Percentiles rank a stretch among this genome's conserved stretches.
These are phyloP conservation scores for Siderastrea radians DNA, from an alignment of 92 coral and sea anemone species.

Conservation along the genomic window DNA sequence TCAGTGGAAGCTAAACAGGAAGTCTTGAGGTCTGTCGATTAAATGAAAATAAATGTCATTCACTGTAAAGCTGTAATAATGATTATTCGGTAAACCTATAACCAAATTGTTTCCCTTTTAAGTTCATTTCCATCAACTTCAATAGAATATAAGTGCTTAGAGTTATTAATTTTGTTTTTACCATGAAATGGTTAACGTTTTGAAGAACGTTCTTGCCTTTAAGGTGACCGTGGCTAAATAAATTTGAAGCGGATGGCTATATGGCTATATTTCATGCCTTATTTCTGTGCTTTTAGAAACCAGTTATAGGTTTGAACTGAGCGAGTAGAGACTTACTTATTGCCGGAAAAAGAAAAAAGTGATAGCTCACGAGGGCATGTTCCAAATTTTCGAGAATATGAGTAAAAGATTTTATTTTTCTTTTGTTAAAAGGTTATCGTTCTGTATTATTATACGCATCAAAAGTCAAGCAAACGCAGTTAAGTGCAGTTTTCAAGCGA, in stretches of 20 bases:
- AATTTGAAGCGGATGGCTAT: no score
- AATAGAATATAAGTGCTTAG: neutral
- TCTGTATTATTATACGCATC: neutral
- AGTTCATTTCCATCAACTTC: neutral
- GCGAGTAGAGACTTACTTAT: no score
- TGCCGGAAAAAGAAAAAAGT: no score
- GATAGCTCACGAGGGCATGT: no score
- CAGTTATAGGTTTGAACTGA: no score
- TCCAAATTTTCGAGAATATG: neutral
- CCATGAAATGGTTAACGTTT: neutral
- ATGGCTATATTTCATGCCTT: no score
- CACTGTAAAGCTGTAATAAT: neutral
- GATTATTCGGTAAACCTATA: neutral
- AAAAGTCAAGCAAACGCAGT: neutral
- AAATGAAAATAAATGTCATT: neutral
- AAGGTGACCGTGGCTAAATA: neutral
- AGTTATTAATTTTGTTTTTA: constrained; percentile 6
- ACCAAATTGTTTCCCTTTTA: neutral
- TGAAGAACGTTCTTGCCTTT: neutral
- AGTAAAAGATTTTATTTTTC: neutral
- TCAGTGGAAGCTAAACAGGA: no score
- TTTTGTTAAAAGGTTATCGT: neutral
- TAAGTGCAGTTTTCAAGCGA: neutral
- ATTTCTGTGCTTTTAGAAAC: no score
- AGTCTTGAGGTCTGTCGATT: no score